A percentile compares a stretch with the other conserved stretches of the same genome.
These are phyloP conservation scores for Pyrrhopygopsis socrates DNA, from an alignment of 2,888 invertebrate species.

Conservation along the genomic window DNA sequence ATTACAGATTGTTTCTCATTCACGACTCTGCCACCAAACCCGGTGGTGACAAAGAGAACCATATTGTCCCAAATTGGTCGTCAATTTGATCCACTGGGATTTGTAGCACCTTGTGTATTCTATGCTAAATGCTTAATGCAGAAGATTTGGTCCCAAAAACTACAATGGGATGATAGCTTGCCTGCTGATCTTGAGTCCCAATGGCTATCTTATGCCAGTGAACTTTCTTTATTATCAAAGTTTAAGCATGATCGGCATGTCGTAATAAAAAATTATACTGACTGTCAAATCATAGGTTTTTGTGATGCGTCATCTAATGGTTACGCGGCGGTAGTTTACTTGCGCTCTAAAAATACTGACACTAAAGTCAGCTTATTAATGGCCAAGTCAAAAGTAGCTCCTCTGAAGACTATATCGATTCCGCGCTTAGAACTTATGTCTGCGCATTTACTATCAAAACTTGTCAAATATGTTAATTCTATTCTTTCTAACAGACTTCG, in stretches of 20 bases:
- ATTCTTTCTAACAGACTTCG: not conserved
- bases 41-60: constrained; percentile 10
- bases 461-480: constrained; percentile 5
- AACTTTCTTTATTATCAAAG: constrained; percentile 41
- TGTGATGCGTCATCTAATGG: constrained; percentile 61
- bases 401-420: constrained; percentile 51
- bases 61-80: constrained; percentile 31
- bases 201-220: constrained; percentile 32
- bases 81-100: constrained; percentile 48
- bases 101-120: constrained; percentile 42
- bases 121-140: constrained; percentile 51
- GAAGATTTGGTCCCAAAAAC: constrained; percentile 20
- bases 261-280: constrained; percentile 10
- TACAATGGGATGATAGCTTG: constrained; percentile 46
- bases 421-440: constrained; percentile 40
- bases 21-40: not conserved
- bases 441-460: not conserved
- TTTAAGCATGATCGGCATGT: constrained; percentile 52
- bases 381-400: constrained; percentile 53
- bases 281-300: constrained; percentile 54
- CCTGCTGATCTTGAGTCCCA: constrained; percentile 25
- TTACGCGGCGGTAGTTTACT: constrained; percentile 38
- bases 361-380: not conserved
- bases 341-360: not conserved
- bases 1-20: constrained; percentile 33